Base-by-base conservation (phyloP, 2,113 vertebrate genomes). In the Upupa epops region DNA sequence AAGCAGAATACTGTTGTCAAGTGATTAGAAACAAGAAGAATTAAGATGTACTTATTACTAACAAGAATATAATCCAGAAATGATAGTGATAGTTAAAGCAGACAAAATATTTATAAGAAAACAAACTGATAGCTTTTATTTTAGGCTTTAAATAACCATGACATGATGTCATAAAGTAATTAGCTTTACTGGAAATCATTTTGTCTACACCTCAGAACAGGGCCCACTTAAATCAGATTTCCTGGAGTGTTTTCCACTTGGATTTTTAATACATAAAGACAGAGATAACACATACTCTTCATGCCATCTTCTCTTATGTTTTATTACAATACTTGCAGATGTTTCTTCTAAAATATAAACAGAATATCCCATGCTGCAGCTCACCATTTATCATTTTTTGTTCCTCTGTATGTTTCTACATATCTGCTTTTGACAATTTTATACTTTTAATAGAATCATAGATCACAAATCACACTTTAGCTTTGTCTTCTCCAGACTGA, bases 301-400 rank as follows among this genome's bases (percentile, higher is more conserved):
- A 15, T 15, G 20, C 4, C 15, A 59, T 9, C 5, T 8, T 85
- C 13, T 45, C n/a, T 8, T 34, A 31, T 15, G 4, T 22, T 75
- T 82, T 79, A 21, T 34, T 65, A 32, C 17, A 5, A 56, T 87
- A 55, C 26, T 49, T 16, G 46, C 28, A 5, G 49, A 20, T 65
- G 21, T 45, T 86, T 82, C 9, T 65, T 2, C 0, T 36, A 75
- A 59, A 7, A 6, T 9, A 14, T 5, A 31, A 68, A 19, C 21
- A 32, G 36, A 70, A 54, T 56, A 94, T 64, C 19, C 31, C 18
- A 40, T 13, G 5, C 15, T 85, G 4, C 12, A 71, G 6, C 4
- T 88, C 0, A 0, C 25, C 4, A 17, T 73, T 83, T 56, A 5
- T 3, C 15, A 32, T 64, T 69, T 64, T 22, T 32, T 40, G 2